phyloP scores from a whole-genome alignment of 2,888 invertebrate species.

The Agrotis exclamationis region DNA sequence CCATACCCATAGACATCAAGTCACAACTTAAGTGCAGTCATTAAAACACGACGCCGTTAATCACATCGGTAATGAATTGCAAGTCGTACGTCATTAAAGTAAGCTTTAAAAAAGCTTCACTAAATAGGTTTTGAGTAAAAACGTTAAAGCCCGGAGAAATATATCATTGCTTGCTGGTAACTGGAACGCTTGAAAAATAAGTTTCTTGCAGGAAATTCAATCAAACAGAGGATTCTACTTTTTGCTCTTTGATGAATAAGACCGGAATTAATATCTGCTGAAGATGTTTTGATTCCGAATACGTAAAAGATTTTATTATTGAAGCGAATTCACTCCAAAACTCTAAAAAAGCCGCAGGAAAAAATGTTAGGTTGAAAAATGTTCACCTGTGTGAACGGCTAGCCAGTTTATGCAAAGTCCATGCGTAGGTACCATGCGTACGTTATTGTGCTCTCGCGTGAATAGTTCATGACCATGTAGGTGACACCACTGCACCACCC shows the following conservation, averaged over 20 bases:
- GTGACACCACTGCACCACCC: constrained; percentile 52
- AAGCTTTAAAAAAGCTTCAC: neutral
- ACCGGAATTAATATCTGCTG: neutral
- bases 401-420: constrained; percentile 37
- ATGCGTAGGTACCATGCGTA: constrained; percentile 48
- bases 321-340: neutral
- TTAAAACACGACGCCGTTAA: constrained; percentile 49
- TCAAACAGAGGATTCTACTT: neutral
- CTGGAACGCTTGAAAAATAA: neutral
- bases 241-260: neutral
- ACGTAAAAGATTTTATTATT: neutral
- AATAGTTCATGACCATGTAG: constrained; percentile 63
- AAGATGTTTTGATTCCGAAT: neutral
- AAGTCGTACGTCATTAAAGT: constrained; percentile 10
- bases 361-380: constrained; percentile 11
- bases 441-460: constrained; percentile 73
- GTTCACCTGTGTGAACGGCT: constrained; percentile 8
- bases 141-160: neutral
- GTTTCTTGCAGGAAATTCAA: neutral
- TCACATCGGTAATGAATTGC: constrained; percentile 44
- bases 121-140: neutral
- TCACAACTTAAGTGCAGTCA: constrained; percentile 52
- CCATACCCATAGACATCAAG: constrained; percentile 30
- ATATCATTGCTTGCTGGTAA: neutral
- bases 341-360: constrained; percentile 1